Percentiles rank a stretch among this genome's conserved stretches.
Conservation (phyloP, 2,888 invertebrate genomes). For the Smittia sp. region DNA sequence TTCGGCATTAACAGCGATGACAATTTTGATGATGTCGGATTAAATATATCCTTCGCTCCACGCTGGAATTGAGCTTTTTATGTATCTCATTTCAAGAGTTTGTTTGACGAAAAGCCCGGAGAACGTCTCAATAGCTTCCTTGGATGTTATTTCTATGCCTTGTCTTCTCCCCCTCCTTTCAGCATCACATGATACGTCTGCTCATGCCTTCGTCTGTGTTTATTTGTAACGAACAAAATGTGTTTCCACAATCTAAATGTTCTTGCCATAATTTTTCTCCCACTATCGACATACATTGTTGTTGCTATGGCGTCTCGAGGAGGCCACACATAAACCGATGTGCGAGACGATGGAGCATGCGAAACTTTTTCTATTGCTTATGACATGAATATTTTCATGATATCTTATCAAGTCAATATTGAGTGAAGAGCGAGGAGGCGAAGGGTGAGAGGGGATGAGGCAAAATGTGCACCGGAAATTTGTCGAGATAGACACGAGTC, state of each 20-base stretch:
- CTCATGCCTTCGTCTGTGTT: neutral
- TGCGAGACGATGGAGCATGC: constrained; percentile 14
- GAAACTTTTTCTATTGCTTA: constrained; percentile 32
- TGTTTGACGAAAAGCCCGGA: neutral
- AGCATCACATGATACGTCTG: constrained; percentile 10
- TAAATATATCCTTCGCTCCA: neutral
- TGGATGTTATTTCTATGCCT: neutral
- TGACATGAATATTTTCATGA: constrained; percentile 38
- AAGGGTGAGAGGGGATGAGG: too few relatives aligned
- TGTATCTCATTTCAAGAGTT: neutral
- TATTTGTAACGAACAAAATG: constrained; percentile 1
- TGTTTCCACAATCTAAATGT: neutral
- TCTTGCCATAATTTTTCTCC: constrained; percentile 12
- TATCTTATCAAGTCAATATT: constrained; percentile 26
- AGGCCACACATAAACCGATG: neutral
- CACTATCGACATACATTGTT: neutral
- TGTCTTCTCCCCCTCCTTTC: neutral
- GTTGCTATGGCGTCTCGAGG: constrained; percentile 30
- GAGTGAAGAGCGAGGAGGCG: too few relatives aligned
- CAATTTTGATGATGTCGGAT: constrained; percentile 15
- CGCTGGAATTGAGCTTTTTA: neutral
- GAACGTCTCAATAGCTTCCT: neutral
- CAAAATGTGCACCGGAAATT: neutral
- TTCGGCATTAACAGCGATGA: constrained; percentile 8
- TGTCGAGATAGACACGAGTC: constrained; percentile 3